A percentile compares a stretch with the other conserved stretches of the same genome.
phyloP scores from a whole-genome alignment of 2,113 vertebrate genomes.

The Ptychochromis oligacanthus region DNA sequence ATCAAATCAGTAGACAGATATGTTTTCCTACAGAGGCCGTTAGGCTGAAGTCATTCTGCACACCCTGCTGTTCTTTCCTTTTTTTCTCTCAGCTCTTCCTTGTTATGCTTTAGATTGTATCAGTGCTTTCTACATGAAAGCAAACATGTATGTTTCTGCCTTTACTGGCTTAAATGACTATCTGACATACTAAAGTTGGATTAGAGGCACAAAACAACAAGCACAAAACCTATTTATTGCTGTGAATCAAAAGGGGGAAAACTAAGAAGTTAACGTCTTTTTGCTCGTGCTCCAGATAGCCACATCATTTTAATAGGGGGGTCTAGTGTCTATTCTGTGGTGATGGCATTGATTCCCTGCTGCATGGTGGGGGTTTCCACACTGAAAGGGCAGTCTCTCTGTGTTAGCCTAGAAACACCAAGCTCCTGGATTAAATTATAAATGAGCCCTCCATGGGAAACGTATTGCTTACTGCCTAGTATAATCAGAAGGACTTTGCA shows the following conservation, averaged over 20 bases:
- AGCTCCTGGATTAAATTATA: slow-evolving; percentile 78
- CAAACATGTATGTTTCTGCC: slow-evolving; percentile 19
- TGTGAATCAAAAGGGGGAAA: neutral
- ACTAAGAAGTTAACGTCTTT: neutral
- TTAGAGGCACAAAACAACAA: slow-evolving; percentile 21
- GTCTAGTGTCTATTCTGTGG: slow-evolving; percentile 56
- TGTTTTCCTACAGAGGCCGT: slow-evolving; percentile 14
- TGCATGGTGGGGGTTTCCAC: slow-evolving; percentile 73
- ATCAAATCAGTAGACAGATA: slow-evolving; percentile 19
- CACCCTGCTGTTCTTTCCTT: neutral
- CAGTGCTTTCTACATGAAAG: slow-evolving; percentile 18
- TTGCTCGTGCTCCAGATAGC: slow-evolving; percentile 32
- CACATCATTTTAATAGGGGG: slow-evolving; percentile 43
- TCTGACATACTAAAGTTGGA: slow-evolving; percentile 39
- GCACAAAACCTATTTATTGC: neutral
- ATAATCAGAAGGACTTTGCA: slow-evolving; percentile 58
- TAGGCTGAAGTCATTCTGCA: neutral
- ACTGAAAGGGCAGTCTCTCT: slow-evolving; percentile 77
- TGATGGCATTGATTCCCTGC: slow-evolving; percentile 70
- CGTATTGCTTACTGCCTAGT: slow-evolving; percentile 50
- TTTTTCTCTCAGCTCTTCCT: neutral
- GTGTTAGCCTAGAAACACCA: slow-evolving; percentile 73
- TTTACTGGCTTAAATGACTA: slow-evolving; percentile 40
- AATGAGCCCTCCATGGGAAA: slow-evolving; percentile 75
- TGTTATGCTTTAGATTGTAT: slow-evolving; percentile 32